Percentiles rank a stretch among this genome's conserved stretches.
These are phyloP conservation scores for Archips xylosteana DNA, from an alignment of 2,888 invertebrate species.

Conservation along the genomic window DNA sequence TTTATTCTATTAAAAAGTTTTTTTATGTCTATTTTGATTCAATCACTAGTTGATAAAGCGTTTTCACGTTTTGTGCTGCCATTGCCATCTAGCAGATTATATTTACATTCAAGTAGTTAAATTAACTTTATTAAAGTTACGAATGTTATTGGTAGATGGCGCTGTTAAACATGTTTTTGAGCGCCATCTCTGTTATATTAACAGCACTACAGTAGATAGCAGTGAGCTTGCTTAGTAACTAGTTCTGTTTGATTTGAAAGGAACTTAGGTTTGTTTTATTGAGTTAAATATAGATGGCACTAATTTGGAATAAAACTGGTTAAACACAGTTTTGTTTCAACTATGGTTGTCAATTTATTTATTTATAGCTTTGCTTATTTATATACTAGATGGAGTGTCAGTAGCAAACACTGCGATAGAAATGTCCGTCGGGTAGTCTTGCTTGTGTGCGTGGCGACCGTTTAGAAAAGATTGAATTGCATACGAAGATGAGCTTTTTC, in stretches of 20 bases:
- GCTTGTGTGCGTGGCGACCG: too few species aligned
- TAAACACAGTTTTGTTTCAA: too few species aligned
- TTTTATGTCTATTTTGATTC: neutral
- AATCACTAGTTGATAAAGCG: constrained; percentile 38
- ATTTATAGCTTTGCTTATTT: too few species aligned
- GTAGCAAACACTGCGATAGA: too few species aligned
- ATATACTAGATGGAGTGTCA: too few species aligned
- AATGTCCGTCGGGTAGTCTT: too few species aligned
- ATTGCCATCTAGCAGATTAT: constrained; percentile 14
- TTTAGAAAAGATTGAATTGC: too few species aligned
- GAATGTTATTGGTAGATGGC: neutral
- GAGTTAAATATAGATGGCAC: neutral
- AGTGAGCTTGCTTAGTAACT: neutral
- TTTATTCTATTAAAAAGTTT: neutral
- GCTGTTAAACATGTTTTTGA: neutral
- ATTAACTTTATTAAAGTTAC: neutral
- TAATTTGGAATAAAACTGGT: neutral
- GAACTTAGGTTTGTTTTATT: neutral
- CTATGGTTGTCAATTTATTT: too few species aligned
- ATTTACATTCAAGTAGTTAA: neutral
- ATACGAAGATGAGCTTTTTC: too few species aligned
- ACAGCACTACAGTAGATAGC: neutral
- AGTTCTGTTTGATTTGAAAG: neutral
- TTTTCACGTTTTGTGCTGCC: neutral
- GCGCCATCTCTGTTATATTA: neutral